Base-by-base conservation (phyloP, 2,113 vertebrate genomes). In the Pristiophorus japonicus region DNA sequence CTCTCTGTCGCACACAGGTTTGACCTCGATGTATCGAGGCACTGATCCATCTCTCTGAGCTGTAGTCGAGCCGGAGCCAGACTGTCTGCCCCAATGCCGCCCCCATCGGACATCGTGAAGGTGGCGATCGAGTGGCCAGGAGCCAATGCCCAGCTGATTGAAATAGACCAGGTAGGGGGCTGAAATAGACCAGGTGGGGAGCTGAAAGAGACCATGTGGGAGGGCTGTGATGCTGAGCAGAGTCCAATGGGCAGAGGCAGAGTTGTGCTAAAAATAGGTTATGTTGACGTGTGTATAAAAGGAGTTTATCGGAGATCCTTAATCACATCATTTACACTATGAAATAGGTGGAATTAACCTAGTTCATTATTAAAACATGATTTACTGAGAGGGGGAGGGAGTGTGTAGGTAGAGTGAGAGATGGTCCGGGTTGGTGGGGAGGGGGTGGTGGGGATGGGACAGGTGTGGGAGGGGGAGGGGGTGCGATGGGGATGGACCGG, bases 121-220 rank as follows among this genome's bases (percentile, higher is more conserved):
- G 99, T 99, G 96, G 99, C 99, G 81, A 99, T 99, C 24, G 99
- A 99, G 96, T 99, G 99, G 99, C 99, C 99, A 0, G 99, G 99
- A 95, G 99, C 99, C 95, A 99, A 99, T 27, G 99, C 99, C 95
- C 99, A 99, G 96, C 98, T 99, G 93, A 98, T 99, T 67, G 99
- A 99, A 96, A 98, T 99, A 95, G 99, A 99, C 97, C 99, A 99
- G 99, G 99, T 99, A 95, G 96, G 97, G 45, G 81, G 18, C 22
- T 62, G 1, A 99, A 96, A 98, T 99, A 95, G 99, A 99, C 97
- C 99, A 99, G 99, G 99, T 99, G 95, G 96, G 97, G 45, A n/a
- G n/a, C n/a, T n/a, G n/a, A n/a, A n/a, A n/a, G n/a, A n/a, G n/a
- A n/a, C n/a, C n/a, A n/a, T n/a, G n/a, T n/a, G n/a, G n/a, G n/a